A percentile compares a stretch with the other conserved stretches of the same genome.
These are phyloP conservation scores for Diabrotica virgifera DNA, from an alignment of 1,140 invertebrate genomes.

Conservation along the genomic window DNA sequence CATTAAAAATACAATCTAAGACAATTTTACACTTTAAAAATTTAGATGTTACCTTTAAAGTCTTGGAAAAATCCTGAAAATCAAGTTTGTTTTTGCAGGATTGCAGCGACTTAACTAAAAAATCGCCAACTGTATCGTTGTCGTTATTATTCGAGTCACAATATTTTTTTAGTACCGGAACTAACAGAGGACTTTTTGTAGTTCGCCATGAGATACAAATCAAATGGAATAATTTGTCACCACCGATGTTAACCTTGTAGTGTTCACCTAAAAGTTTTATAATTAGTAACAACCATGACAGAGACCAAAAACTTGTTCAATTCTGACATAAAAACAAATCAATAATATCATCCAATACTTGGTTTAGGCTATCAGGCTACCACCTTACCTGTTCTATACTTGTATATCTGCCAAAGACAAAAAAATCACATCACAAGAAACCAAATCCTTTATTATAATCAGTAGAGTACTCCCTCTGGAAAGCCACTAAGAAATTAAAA, in stretches of 20 bases:
- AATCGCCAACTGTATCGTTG: constrained; percentile 25
- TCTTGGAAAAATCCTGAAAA: constrained; percentile 27
- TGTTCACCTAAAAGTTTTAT: constrained; percentile 17
- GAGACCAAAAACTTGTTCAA: no score
- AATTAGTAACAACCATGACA: constrained; percentile 6
- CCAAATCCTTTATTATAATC: no score
- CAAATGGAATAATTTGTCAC: constrained; percentile 35
- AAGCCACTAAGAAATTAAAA: no score
- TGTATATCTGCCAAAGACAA: no score
- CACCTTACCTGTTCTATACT: no score
- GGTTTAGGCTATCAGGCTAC: no score
- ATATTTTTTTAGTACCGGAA: constrained; percentile 36
- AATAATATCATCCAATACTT: no score
- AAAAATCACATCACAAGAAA: no score
- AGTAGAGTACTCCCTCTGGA: no score
- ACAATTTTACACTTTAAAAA: no score
- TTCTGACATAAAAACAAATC: no score
- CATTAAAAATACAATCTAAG: no score
- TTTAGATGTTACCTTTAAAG: constrained; percentile 30
- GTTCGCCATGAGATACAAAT: constrained; percentile 33
- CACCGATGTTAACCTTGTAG: constrained; percentile 34
- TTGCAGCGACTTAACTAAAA: constrained; percentile 23
- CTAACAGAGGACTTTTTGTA: constrained; percentile 32
- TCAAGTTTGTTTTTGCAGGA: constrained; percentile 29
- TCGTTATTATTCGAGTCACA: constrained; percentile 28